Evolutionary conservation across 2,113 vertebrate species (phyloP).

Genomic region (Plestiodon gilberti): DNA sequence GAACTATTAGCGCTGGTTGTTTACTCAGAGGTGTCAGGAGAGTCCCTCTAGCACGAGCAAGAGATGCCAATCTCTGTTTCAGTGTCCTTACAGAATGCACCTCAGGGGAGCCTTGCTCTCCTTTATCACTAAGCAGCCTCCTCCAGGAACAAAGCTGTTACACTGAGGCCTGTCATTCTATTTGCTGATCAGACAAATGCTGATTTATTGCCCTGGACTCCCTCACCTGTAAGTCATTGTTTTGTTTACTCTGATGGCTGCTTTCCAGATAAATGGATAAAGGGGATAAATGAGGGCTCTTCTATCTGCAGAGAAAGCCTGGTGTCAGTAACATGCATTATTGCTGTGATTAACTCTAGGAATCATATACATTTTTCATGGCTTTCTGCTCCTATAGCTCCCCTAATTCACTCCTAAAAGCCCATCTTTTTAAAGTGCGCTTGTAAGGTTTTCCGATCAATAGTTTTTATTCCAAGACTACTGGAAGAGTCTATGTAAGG

Average conservation of each 20-base stretch:
- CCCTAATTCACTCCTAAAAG: constrained; percentile 50
- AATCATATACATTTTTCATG: constrained; percentile 58
- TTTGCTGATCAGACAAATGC: background rate
- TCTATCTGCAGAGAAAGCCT: constrained; percentile 33
- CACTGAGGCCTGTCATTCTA: background rate
- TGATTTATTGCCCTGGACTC: constrained; percentile 57
- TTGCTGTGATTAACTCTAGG: constrained; percentile 59
- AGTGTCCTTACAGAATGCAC: background rate
- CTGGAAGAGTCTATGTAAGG: rapidly evolving
- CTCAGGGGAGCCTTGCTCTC: constrained; percentile 13
- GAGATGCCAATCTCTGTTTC: constrained; percentile 5
- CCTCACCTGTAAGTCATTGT: constrained; percentile 2
- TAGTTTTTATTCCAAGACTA: background rate
- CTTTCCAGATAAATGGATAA: constrained; percentile 61
- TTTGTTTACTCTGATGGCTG: constrained; percentile 50
- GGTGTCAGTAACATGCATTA: constrained; percentile 59
- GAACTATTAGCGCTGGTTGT: background rate
- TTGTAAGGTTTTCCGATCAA: background rate
- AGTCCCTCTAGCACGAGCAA: constrained; percentile 8
- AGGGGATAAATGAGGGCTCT: constrained; percentile 52
- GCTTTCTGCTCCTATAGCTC: constrained; percentile 28
- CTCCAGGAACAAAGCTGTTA: constrained; percentile 12
- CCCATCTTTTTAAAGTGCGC: constrained; percentile 33
- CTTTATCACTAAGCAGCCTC: constrained; percentile 25
- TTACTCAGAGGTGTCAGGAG: background rate